A percentile compares a stretch with the other conserved stretches of the same genome.
phyloP scores from a whole-genome alignment of 1,140 invertebrate genomes.

The Drosophila pallidifrons region DNA sequence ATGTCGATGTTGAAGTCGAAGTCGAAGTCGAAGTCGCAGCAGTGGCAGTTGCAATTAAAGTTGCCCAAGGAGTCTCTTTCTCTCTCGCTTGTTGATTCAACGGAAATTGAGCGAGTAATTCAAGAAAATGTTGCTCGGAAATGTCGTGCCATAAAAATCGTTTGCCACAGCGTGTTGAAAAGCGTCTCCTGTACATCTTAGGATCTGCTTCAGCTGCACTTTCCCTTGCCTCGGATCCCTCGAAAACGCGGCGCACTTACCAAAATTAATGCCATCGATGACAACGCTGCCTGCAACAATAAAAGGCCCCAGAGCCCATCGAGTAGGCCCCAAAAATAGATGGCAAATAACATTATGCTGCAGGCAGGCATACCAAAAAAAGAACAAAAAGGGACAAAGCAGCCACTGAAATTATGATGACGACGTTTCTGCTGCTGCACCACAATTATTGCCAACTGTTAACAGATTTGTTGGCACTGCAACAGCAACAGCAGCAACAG shows the following conservation, averaged over 20 bases:
- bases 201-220: neutral
- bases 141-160: constrained; percentile 77
- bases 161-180: constrained; percentile 66
- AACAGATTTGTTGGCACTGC: constrained; percentile 79
- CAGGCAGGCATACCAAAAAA: neutral
- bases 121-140: constrained; percentile 67
- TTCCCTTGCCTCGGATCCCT: neutral
- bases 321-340: constrained; percentile 63
- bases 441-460: constrained; percentile 84
- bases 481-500: constrained; percentile 18
- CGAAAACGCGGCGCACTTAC: constrained; percentile 58
- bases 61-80: no score
- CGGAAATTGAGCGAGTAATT: constrained; percentile 84
- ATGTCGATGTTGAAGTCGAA: constrained; percentile 6
- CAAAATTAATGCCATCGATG: constrained; percentile 83
- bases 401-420: constrained; percentile 72
- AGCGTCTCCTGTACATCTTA: constrained; percentile 37
- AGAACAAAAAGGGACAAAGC: constrained; percentile 63
- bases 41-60: neutral
- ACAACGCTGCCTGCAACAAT: constrained; percentile 71
- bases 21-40: neutral
- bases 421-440: constrained; percentile 62
- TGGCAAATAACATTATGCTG: constrained; percentile 49
- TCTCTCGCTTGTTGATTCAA: constrained; percentile 61
- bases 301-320: constrained; percentile 54